Evolutionary conservation across 2,888 invertebrate genomes (phyloP).

Genomic region (Morinoia aosen): DNA sequence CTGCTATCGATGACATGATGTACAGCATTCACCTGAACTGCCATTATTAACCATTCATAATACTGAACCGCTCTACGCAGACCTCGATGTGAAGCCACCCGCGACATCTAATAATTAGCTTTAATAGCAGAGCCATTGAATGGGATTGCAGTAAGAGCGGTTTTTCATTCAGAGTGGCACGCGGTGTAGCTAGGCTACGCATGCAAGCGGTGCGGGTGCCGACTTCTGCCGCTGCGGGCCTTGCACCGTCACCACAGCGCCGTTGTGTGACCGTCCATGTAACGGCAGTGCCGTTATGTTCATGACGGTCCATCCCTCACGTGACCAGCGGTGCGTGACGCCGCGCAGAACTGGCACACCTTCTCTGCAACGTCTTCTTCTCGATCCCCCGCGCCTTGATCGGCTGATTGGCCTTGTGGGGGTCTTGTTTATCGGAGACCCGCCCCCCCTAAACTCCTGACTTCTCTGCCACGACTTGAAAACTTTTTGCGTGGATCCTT

Average conservation of each 20-base stretch:
- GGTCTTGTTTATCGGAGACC: neutral
- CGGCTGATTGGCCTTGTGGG: neutral
- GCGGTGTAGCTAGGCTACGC: neutral
- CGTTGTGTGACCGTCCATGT: constrained; percentile 22
- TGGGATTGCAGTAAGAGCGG: neutral
- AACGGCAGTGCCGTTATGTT: neutral
- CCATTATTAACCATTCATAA: neutral
- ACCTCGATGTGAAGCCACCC: neutral
- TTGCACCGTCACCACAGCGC: neutral
- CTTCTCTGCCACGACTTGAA: neutral
- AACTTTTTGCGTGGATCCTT: neutral
- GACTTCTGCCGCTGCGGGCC: neutral
- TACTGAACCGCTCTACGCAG: neutral
- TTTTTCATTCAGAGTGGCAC: neutral
- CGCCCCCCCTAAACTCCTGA: too few species aligned
- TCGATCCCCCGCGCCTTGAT: neutral
- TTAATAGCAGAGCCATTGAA: neutral
- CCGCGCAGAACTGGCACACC: neutral
- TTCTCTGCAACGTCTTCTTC: neutral
- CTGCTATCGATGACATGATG: neutral
- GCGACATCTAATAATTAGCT: neutral
- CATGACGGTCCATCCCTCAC: constrained; percentile 16
- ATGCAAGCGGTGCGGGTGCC: neutral
- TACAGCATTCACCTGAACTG: neutral
- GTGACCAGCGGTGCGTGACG: neutral